Percentiles rank a stretch among this genome's conserved stretches.
phyloP scores from a whole-genome alignment of 2,113 vertebrate genomes.

The Glaucidium brasilianum region DNA sequence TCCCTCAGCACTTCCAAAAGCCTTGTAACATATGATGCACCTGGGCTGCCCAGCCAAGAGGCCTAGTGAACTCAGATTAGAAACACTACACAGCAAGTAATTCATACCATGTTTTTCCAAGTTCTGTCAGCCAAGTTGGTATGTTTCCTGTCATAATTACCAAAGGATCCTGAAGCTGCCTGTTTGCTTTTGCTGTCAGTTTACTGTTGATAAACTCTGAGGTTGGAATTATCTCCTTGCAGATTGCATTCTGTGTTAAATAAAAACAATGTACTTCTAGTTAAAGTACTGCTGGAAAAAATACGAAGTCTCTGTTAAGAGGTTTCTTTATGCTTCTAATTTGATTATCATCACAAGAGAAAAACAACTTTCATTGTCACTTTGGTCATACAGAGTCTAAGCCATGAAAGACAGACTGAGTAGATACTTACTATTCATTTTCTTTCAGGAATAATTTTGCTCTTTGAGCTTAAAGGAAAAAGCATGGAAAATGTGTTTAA shows the following conservation, averaged over 20 bases:
- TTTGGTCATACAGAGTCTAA: background rate
- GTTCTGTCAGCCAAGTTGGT: conserved; percentile 96
- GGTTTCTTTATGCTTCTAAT: background rate
- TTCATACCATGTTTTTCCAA: conserved; percentile 95
- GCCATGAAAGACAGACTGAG: background rate
- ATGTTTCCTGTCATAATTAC: conserved; percentile 99
- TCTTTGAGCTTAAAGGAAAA: background rate
- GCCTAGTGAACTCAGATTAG: background rate
- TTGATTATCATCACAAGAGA: background rate
- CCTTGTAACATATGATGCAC: background rate
- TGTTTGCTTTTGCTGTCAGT: conserved; percentile 97
- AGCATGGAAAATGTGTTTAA: background rate
- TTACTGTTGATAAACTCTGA: conserved; percentile 98
- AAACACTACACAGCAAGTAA: background rate
- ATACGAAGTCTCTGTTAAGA: background rate
- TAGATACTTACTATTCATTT: background rate
- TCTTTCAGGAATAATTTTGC: background rate
- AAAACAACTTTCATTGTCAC: background rate
- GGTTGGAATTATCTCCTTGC: conserved; percentile 96
- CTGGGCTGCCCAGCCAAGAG: background rate
- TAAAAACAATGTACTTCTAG: background rate
- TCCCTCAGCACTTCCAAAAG: background rate
- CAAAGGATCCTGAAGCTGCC: conserved; percentile 97
- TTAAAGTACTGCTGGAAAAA: background rate
- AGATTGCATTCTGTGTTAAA: conserved; percentile 86